phyloP scores from a whole-genome alignment of 2,113 vertebrate genomes.

The Leptobrachium ailaonicum region DNA sequence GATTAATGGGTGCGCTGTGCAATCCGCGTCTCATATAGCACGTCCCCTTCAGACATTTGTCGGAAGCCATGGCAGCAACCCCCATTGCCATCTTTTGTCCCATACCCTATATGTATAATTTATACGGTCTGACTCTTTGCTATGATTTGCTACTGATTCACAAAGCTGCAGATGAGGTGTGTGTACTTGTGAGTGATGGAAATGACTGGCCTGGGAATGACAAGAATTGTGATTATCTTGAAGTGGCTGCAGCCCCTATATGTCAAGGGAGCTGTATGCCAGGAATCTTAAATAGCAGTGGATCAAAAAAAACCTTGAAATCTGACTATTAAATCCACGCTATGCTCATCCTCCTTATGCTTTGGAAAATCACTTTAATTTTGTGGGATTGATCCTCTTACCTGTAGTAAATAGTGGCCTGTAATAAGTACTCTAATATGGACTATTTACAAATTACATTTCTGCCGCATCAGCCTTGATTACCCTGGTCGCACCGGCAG shows the following conservation, averaged over 20 bases:
- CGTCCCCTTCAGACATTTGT: no score
- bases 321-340: background rate
- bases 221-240: slow-evolving; percentile 12
- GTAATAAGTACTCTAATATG: no score
- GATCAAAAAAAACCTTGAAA: background rate
- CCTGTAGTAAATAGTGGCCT: no score
- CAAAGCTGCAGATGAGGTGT: background rate
- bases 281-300: background rate
- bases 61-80: no score
- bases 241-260: slow-evolving; percentile 11
- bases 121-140: background rate
- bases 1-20: no score
- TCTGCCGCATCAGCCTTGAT: no score
- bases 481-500: no score
- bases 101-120: no score
- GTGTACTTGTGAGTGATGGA: background rate
- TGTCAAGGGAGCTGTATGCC: background rate
- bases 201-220: background rate
- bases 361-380: background rate
- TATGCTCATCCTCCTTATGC: background rate
- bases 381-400: no score
- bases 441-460: no score
- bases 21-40: no score
- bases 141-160: background rate
- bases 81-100: no score